Conservation (phyloP, 2,888 invertebrate genomes). For the Stratiomys singularior region DNA sequence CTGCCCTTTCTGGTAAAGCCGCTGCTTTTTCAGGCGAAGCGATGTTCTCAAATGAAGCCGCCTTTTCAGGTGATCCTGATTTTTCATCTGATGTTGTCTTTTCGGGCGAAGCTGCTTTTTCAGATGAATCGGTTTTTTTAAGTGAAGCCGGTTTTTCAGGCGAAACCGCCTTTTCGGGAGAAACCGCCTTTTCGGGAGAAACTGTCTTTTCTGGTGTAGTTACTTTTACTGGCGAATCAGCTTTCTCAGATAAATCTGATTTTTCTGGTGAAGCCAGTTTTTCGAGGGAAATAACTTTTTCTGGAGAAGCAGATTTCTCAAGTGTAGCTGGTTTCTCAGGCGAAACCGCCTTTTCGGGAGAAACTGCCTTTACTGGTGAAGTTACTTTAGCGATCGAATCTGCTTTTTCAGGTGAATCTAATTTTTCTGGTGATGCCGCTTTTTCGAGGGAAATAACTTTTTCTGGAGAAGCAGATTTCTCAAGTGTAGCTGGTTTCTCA, state of each 20-base stretch:
- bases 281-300: too few relatives aligned
- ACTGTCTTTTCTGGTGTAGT: too few relatives aligned
- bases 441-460: too few relatives aligned
- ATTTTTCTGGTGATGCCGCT: background rate
- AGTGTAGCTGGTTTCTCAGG: slow-evolving; percentile 53
- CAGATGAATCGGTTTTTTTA: background rate
- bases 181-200: too few relatives aligned
- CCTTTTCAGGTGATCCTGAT: too few relatives aligned
- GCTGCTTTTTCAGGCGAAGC: too few relatives aligned
- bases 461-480: background rate
- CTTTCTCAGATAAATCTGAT: too few relatives aligned
- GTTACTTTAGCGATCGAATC: background rate
- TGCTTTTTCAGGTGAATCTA: background rate
- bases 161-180: background rate
- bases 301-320: background rate
- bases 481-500: slow-evolving; percentile 53
- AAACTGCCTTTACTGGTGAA: background rate
- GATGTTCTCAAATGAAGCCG: too few relatives aligned
- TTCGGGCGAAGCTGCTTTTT: background rate
- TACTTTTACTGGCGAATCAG: too few relatives aligned
- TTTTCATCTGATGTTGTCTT: too few relatives aligned
- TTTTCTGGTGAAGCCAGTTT: background rate
- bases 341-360: background rate
- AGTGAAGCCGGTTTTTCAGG: background rate
- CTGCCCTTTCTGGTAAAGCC: background rate